Evolutionary conservation across 2,888 invertebrate genomes (phyloP).

Genomic region (Patella ulyssiponensis): DNA sequence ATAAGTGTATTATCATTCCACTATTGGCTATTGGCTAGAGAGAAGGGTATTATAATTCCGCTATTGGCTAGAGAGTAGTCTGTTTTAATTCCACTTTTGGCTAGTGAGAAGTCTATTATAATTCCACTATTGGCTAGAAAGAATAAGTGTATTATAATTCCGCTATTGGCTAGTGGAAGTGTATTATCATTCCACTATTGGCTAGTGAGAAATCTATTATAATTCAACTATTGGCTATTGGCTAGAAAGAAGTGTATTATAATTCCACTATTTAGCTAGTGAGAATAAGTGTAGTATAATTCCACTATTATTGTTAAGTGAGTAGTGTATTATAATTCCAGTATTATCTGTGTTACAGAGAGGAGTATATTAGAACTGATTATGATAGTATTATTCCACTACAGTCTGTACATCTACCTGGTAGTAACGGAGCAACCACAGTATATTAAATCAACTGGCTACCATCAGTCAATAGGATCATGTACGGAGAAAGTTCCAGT

Average conservation of each 20-base stretch:
- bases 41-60: slow-evolving; percentile 1
- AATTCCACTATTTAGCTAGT: background rate
- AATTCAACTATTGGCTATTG: background rate
- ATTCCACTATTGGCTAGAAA: background rate
- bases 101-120: background rate
- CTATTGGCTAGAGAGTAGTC: background rate
- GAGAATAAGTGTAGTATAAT: no score
- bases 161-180: no score
- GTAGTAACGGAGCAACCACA: slow-evolving; percentile 80
- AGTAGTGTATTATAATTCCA: slow-evolving; percentile 19
- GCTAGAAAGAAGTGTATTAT: background rate
- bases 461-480: slow-evolving; percentile 84
- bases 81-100: slow-evolving; percentile 5
- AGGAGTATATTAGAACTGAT: slow-evolving; percentile 53
- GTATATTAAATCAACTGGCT: slow-evolving; percentile 79
- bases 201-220: slow-evolving; percentile 4
- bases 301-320: background rate
- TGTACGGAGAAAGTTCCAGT: slow-evolving; percentile 78
- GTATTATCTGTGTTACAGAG: slow-evolving; percentile 17
- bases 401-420: slow-evolving; percentile 78
- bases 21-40: no score
- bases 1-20: no score
- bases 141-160: no score
- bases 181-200: slow-evolving; percentile 3
- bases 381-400: slow-evolving; percentile 76